These are phyloP conservation scores for Nephrocerus scutellatus DNA, from an alignment of 2,888 invertebrate genomes.

Conservation along the genomic window DNA sequence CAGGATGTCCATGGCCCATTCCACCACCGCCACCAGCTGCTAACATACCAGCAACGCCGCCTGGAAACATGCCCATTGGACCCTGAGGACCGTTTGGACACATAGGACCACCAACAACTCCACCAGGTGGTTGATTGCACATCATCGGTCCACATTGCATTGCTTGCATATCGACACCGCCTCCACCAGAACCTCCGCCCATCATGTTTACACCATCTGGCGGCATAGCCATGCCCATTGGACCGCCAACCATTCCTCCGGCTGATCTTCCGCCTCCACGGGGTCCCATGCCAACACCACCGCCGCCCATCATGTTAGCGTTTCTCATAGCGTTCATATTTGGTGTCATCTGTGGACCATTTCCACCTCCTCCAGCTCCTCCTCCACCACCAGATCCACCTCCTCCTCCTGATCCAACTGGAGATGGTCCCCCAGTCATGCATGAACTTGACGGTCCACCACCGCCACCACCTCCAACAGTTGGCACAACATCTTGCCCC, in stretches of 20 bases:
- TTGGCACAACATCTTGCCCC: conserved; percentile 21
- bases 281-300: conserved; percentile 14
- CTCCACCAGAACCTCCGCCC: conserved; percentile 21
- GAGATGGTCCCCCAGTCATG: conserved; percentile 6
- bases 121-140: conserved; percentile 20
- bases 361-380: conserved; percentile 11
- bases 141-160: conserved; percentile 26
- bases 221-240: conserved; percentile 23
- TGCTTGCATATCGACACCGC: conserved; percentile 19
- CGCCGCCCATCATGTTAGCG: conserved; percentile 9
- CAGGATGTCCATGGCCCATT: conserved; percentile 16
- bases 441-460: conserved; percentile 21
- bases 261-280: conserved; percentile 18
- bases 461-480: conserved; percentile 15
- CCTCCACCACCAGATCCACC: no score
- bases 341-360: conserved; percentile 15
- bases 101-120: conserved; percentile 15
- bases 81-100: conserved; percentile 4
- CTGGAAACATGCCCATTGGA: not conserved
- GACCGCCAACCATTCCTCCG: conserved; percentile 21
- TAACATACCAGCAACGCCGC: conserved; percentile 21
- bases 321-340: conserved; percentile 19
- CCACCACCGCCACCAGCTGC: conserved; percentile 17
- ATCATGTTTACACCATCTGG: conserved; percentile 18
- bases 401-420: not conserved